Evolutionary conservation across 1,140 invertebrate genomes (phyloP).

Genomic region (Epicauta chinensis): DNA sequence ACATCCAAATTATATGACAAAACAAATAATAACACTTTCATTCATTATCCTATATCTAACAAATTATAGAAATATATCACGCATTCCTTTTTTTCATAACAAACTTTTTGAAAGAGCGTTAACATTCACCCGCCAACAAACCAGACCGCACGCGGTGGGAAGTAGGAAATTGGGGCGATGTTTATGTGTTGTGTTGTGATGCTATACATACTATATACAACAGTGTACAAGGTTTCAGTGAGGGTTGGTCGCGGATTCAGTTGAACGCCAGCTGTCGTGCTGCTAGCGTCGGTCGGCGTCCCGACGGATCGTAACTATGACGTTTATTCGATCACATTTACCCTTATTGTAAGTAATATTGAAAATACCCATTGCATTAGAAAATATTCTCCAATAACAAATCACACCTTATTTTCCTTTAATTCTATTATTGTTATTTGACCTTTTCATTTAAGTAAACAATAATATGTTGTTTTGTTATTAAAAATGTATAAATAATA

Average conservation of each 20-base stretch:
- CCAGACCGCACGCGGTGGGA: constrained; percentile 14
- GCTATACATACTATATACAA: constrained; percentile 40
- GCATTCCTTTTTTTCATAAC: neutral
- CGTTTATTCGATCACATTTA: too few species aligned
- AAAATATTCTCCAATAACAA: neutral
- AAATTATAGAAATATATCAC: neutral
- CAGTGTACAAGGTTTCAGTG: constrained; percentile 35
- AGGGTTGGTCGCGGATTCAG: constrained; percentile 40
- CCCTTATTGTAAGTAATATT: neutral
- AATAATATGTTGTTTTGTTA: neutral
- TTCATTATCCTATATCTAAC: too few species aligned
- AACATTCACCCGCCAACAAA: neutral
- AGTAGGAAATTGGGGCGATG: constrained; percentile 38
- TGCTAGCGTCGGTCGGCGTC: constrained; percentile 31
- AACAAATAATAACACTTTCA: too few species aligned
- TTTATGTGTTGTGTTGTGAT: constrained; percentile 44
- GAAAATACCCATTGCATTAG: neutral
- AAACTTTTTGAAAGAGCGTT: neutral
- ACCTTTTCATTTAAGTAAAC: neutral
- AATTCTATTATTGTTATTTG: neutral
- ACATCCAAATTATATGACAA: too few species aligned
- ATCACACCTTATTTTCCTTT: neutral
- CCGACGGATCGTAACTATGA: constrained; percentile 6
- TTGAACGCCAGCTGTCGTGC: constrained; percentile 33
- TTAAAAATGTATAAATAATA: neutral